phyloP scores from a whole-genome alignment of 2,113 vertebrate genomes.

The Pipra filicauda region DNA sequence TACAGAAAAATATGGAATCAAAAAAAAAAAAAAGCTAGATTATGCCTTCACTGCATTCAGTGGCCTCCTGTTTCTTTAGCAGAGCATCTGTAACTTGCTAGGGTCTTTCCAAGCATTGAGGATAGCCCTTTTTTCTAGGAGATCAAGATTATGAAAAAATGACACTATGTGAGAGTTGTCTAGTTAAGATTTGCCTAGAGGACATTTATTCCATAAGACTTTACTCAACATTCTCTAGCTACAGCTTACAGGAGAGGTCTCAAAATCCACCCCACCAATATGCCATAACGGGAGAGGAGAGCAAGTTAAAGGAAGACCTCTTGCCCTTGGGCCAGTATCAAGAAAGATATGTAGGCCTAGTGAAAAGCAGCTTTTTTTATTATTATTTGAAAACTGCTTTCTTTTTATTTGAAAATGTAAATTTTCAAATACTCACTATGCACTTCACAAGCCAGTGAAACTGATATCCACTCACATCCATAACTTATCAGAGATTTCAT shows the following conservation, averaged over 20 bases:
- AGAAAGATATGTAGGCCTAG: neutral
- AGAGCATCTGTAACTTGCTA: neutral
- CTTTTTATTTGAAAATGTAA: neutral
- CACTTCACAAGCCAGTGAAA: neutral
- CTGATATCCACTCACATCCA: neutral
- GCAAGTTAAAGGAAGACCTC: neutral
- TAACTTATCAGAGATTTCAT: neutral
- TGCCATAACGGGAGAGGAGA: neutral
- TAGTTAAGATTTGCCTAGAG: neutral
- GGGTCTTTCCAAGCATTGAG: neutral
- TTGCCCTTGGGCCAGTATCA: neutral
- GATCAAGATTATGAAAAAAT: neutral
- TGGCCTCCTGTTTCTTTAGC: neutral
- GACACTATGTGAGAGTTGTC: neutral
- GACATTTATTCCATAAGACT: neutral
- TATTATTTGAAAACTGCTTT: neutral
- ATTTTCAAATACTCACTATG: neutral
- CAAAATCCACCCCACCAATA: neutral
- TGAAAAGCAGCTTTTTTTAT: neutral
- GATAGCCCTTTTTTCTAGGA: neutral
- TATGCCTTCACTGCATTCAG: neutral
- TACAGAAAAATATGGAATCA: neutral
- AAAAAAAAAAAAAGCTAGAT: neutral
- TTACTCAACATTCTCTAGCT: neutral
- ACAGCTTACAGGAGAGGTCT: neutral